phyloP scores from a whole-genome alignment of 2,797 vertebrate genomes.

The Fistularia commersonii region DNA sequence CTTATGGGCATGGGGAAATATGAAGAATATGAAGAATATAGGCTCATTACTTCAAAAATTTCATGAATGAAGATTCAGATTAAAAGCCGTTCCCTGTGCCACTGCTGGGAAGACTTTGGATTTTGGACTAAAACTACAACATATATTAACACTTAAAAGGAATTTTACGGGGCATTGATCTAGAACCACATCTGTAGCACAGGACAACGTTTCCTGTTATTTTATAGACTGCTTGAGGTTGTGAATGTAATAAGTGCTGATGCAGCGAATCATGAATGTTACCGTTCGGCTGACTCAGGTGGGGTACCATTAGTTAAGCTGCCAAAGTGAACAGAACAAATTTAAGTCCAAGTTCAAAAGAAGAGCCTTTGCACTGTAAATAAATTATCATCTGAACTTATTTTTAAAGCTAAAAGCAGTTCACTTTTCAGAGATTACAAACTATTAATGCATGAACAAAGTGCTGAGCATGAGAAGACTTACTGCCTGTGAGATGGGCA shows the following conservation, averaged over 20 bases:
- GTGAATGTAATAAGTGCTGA: slow-evolving; percentile 40
- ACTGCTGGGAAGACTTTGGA: too few species aligned
- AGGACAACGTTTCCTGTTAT: slow-evolving; percentile 1
- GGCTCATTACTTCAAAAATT: neutral
- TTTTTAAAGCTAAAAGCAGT: slow-evolving; percentile 11
- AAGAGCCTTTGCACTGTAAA: neutral
- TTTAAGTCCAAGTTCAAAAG: slow-evolving; percentile 17
- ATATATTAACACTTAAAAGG: too few species aligned
- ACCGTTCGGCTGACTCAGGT: slow-evolving; percentile 53
- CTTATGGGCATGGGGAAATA: slow-evolving; percentile 23
- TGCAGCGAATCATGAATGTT: slow-evolving; percentile 33
- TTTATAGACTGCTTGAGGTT: slow-evolving; percentile 16
- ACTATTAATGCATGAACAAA: slow-evolving; percentile 13
- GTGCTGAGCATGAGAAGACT: slow-evolving; percentile 20
- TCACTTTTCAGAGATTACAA: slow-evolving; percentile 5
- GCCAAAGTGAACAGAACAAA: slow-evolving; percentile 12
- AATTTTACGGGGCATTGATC: too few species aligned
- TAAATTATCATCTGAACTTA: slow-evolving; percentile 4
- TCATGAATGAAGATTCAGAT: too few species aligned
- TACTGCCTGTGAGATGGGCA: neutral
- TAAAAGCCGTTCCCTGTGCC: too few species aligned
- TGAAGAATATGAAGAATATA: slow-evolving; percentile 23
- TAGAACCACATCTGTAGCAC: too few species aligned
- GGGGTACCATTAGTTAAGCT: slow-evolving; percentile 42
- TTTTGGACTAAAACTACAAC: too few species aligned